Conservation (phyloP, 2,113 vertebrate species). For the Xerus inauris region DNA sequence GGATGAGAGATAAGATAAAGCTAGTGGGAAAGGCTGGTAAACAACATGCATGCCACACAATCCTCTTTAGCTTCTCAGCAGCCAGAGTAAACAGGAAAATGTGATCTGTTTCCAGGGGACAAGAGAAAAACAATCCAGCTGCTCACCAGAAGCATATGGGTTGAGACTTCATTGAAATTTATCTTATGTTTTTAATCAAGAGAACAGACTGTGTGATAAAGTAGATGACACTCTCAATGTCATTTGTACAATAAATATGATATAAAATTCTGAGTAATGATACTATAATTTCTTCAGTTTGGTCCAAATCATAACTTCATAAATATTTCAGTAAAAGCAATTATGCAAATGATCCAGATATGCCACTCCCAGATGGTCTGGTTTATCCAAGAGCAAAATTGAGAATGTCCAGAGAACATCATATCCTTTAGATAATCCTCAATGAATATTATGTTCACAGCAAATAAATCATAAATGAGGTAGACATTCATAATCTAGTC, state of each 20-base stretch:
- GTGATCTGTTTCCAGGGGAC: neutral
- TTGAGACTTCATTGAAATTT: conserved; percentile 26
- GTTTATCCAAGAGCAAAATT: conserved; percentile 66
- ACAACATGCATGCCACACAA: neutral
- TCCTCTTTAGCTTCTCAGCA: neutral
- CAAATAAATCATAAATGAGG: conserved; percentile 48
- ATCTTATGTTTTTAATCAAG: conserved; percentile 68
- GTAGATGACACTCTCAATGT: conserved; percentile 49
- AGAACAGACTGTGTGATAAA: conserved; percentile 41
- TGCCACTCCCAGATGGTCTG: conserved; percentile 70
- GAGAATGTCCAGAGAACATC: conserved; percentile 47
- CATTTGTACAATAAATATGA: conserved; percentile 51
- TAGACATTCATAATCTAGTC: conserved; percentile 17
- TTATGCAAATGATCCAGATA: conserved; percentile 69
- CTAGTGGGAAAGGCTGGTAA: neutral
- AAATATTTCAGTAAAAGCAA: conserved; percentile 68
- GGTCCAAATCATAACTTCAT: conserved; percentile 58
- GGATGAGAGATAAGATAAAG: neutral
- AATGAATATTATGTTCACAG: conserved; percentile 52
- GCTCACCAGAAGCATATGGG: neutral
- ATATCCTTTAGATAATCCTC: conserved; percentile 55
- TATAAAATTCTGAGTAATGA: conserved; percentile 62
- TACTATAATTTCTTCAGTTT: conserved; percentile 58
- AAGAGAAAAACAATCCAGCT: conserved; percentile 18
- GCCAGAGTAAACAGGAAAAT: conserved; percentile 33